Evolutionary conservation across 30 jellyfish, hydroid and myxozoan genomes (phyloP).

Genomic region (Cassiopea xamachana): DNA sequence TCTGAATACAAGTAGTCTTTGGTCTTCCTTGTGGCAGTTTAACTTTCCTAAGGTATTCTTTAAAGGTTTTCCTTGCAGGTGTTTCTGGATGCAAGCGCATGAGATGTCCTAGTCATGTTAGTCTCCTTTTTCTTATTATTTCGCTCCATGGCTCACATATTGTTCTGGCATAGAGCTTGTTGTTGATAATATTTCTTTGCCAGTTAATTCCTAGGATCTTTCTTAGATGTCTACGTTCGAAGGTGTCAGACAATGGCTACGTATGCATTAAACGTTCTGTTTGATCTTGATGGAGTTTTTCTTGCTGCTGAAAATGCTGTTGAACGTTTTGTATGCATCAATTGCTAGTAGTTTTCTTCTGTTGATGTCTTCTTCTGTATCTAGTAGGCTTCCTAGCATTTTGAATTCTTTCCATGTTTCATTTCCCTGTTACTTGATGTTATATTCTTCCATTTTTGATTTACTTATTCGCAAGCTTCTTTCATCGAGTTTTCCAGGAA

Average conservation of each 20-base stretch:
- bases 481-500: slow-evolving; percentile 44
- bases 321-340: background rate
- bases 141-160: slow-evolving; percentile 56
- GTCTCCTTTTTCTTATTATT: slow-evolving; percentile 46
- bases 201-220: slow-evolving; percentile 41
- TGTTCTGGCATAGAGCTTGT: slow-evolving; percentile 51
- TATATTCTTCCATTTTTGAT: slow-evolving; percentile 67
- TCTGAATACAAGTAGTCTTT: slow-evolving; percentile 22
- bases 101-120: slow-evolving; percentile 6
- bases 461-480: slow-evolving; percentile 42
- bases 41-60: background rate
- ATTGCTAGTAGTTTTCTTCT: slow-evolving; percentile 23
- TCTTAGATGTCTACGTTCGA: slow-evolving; percentile 56
- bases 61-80: too few relatives aligned
- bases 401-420: slow-evolving; percentile 63
- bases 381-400: slow-evolving; percentile 45
- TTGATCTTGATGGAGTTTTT: slow-evolving; percentile 57
- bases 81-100: too few relatives aligned
- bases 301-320: background rate
- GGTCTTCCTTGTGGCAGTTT: slow-evolving; percentile 32
- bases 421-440: slow-evolving; percentile 48
- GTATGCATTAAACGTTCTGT: slow-evolving; percentile 7
- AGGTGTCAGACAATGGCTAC: slow-evolving; percentile 22
- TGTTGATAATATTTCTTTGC: slow-evolving; percentile 25
- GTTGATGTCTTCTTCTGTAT: slow-evolving; percentile 32